Percentiles rank a stretch among this genome's conserved stretches.
Evolutionary conservation across 2,113 vertebrate genomes (phyloP).

Genomic region (Anarhynchus alexandrinus): DNA sequence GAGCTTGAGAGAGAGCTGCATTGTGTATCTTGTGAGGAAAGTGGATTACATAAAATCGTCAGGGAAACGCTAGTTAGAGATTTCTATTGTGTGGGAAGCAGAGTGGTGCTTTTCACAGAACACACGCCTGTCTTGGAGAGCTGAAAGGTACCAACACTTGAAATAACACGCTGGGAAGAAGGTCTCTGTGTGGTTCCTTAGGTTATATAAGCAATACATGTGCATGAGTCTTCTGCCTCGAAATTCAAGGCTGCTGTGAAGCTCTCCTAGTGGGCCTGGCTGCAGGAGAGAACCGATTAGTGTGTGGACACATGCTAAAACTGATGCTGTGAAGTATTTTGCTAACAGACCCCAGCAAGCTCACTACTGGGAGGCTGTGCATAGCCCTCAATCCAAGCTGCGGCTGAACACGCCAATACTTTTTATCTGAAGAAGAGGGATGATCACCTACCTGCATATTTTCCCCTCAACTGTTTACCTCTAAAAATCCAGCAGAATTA

Average conservation of each 20-base stretch:
- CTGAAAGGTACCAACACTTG: conserved; percentile 44
- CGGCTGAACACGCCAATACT: background rate
- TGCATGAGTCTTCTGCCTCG: background rate
- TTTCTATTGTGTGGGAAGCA: conserved; percentile 57
- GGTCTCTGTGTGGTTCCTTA: conserved; percentile 16
- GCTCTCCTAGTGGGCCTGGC: background rate
- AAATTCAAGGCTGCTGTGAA: background rate
- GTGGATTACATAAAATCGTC: conserved; percentile 59
- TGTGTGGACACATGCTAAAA: background rate
- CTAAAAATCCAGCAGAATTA: background rate
- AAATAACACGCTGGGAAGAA: background rate
- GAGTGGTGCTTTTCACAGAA: conserved; percentile 42
- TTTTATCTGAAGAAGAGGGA: background rate
- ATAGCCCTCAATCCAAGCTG: background rate
- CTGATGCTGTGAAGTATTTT: background rate
- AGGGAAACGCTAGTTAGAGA: conserved; percentile 42
- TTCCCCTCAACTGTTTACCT: background rate
- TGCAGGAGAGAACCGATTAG: background rate
- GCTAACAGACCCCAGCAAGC: background rate
- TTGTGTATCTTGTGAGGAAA: conserved; percentile 40
- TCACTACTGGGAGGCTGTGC: background rate
- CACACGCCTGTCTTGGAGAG: conserved; percentile 19
- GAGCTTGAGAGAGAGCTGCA: conserved; percentile 13
- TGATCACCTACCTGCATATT: background rate
- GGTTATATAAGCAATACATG: background rate